These are phyloP conservation scores for Tipula lateralis DNA, from an alignment of 2,888 invertebrate species.

Conservation along the genomic window DNA sequence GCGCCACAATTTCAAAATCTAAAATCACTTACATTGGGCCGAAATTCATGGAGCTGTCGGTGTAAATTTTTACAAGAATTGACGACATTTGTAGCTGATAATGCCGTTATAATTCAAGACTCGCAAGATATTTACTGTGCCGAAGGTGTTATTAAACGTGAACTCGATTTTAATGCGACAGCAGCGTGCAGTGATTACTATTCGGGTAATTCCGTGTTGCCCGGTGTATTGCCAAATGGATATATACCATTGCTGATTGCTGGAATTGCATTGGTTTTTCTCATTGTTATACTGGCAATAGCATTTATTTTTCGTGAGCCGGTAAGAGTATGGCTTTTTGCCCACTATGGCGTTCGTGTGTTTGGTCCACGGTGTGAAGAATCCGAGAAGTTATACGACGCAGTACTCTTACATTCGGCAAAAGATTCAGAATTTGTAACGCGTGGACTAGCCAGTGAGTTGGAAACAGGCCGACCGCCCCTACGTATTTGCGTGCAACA, in stretches of 20 bases:
- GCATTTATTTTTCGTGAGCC: slow-evolving; percentile 82
- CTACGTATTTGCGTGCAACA: slow-evolving; percentile 85
- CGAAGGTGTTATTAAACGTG: slow-evolving; percentile 65
- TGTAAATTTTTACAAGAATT: slow-evolving; percentile 84
- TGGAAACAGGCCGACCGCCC: slow-evolving; percentile 71
- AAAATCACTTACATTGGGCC: slow-evolving; percentile 57
- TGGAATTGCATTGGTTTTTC: slow-evolving; percentile 69
- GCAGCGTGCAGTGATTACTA: slow-evolving; percentile 78
- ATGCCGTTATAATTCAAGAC: slow-evolving; percentile 74
- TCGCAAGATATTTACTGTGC: slow-evolving; percentile 77
- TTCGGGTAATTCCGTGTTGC: slow-evolving; percentile 69
- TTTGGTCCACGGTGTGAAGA: slow-evolving; percentile 74
- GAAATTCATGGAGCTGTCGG: slow-evolving; percentile 86
- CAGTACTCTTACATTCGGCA: slow-evolving; percentile 87
- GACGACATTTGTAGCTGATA: slow-evolving; percentile 77
- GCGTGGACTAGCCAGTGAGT: slow-evolving; percentile 75
- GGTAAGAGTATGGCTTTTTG: slow-evolving; percentile 79
- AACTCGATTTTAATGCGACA: slow-evolving; percentile 78
- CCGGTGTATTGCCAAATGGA: slow-evolving; percentile 72
- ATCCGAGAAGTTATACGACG: slow-evolving; percentile 82
- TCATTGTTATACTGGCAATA: slow-evolving; percentile 69
- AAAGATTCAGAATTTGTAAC: slow-evolving; percentile 87
- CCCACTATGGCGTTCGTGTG: slow-evolving; percentile 78
- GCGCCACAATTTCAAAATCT: slow-evolving; percentile 44
- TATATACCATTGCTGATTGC: slow-evolving; percentile 81